Conservation (phyloP, 2,113 vertebrate species). For the Marmota monax region DNA sequence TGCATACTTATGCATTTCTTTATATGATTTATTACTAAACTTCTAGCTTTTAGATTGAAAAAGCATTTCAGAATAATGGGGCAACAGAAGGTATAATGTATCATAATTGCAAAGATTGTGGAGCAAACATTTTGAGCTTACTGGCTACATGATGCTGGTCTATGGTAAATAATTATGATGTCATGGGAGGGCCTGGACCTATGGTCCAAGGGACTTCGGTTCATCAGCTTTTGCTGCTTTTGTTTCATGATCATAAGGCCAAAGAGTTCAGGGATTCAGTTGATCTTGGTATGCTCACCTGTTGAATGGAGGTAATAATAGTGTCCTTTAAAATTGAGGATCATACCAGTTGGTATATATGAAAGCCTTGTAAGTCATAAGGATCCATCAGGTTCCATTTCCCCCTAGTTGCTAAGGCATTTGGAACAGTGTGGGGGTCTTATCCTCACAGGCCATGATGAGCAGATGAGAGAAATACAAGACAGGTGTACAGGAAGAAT, state of each 20-base stretch:
- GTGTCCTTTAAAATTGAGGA: background rate
- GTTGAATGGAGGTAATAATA: background rate
- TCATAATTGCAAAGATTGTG: background rate
- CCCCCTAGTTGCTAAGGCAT: background rate
- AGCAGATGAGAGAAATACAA: background rate
- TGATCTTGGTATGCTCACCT: background rate
- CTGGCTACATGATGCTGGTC: background rate
- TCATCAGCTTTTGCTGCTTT: background rate
- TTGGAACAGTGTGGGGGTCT: background rate
- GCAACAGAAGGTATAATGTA: background rate
- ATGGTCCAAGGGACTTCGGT: background rate
- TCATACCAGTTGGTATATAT: background rate
- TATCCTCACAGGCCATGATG: background rate
- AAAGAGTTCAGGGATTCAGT: background rate
- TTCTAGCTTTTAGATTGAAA: background rate
- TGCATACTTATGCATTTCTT: background rate
- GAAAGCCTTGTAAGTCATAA: background rate
- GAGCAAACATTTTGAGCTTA: background rate
- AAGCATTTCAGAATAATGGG: background rate
- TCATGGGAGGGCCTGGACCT: background rate
- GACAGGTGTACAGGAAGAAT: background rate
- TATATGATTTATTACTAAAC: slow-evolving; percentile 30
- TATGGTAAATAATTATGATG: background rate
- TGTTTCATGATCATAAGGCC: background rate
- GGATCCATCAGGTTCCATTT: background rate